Percentiles rank a stretch among this genome's conserved stretches.
phyloP scores from a whole-genome alignment of 2,113 vertebrate genomes.

The Garra rufa region DNA sequence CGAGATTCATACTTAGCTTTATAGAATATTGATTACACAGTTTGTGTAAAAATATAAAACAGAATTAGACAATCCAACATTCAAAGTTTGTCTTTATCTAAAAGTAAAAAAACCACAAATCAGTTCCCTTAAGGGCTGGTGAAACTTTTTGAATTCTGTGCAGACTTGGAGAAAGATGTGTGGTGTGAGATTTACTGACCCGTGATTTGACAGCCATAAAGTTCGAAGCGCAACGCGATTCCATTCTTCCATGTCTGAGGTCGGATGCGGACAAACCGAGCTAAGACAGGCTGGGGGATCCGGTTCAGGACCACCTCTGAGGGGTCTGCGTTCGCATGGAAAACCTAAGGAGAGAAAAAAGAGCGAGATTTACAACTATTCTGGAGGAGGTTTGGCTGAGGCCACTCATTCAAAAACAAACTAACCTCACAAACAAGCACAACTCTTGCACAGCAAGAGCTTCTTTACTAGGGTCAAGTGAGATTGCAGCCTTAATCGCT shows the following conservation, averaged over 20 bases:
- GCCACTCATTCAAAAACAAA: conserved; percentile 35
- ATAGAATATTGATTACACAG: too few species aligned
- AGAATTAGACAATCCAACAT: neutral
- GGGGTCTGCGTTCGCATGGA: conserved; percentile 89
- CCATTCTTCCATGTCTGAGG: conserved; percentile 93
- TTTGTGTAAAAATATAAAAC: too few species aligned
- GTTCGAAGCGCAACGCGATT: conserved; percentile 91
- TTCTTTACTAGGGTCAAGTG: conserved; percentile 49
- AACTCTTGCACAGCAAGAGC: conserved; percentile 12
- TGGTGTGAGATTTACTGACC: conserved; percentile 72
- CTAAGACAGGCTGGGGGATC: conserved; percentile 88
- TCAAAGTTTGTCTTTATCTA: neutral
- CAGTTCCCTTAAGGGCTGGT: neutral
- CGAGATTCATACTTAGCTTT: too few species aligned
- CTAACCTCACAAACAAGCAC: conserved; percentile 27
- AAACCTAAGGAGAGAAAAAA: conserved; percentile 77
- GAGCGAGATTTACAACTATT: conserved; percentile 10
- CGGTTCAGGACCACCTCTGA: conserved; percentile 93
- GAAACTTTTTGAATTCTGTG: neutral
- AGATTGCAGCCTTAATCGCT: conserved; percentile 45
- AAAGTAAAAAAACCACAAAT: neutral
- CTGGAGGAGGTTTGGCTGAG: conserved; percentile 18
- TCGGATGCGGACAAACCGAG: conserved; percentile 89
- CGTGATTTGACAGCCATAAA: conserved; percentile 95
- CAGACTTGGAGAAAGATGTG: neutral